phyloP scores from a whole-genome alignment of 2,113 vertebrate genomes.

The Bombycilla garrulus region DNA sequence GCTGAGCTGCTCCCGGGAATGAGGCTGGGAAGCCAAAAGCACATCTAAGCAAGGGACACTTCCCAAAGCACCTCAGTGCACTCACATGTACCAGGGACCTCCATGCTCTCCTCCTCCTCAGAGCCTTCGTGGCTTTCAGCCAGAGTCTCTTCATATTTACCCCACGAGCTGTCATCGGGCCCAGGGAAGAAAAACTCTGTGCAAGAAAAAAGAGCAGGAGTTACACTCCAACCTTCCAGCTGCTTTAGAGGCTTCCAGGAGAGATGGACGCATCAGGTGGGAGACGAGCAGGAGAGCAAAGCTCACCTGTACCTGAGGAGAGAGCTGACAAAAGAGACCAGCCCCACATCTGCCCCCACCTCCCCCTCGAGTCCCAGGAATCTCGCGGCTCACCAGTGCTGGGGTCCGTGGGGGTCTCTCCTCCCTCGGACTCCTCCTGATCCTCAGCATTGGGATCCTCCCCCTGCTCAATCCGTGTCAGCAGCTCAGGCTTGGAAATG shows the following conservation, averaged over 20 bases:
- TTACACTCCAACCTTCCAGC: not conserved
- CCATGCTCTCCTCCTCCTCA: slow-evolving; percentile 67
- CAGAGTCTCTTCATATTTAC: slow-evolving; percentile 71
- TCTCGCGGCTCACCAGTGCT: not conserved
- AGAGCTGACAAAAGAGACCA: not conserved
- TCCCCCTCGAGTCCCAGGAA: fast-evolving
- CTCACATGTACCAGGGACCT: slow-evolving; percentile 64
- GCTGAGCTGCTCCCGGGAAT: not conserved
- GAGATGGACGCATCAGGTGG: fast-evolving
- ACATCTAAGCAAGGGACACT: not conserved
- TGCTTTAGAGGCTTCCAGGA: not conserved
- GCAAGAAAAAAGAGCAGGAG: not conserved
- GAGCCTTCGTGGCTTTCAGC: slow-evolving; percentile 63
- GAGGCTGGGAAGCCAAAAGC: not conserved
- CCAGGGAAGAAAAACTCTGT: slow-evolving; percentile 70
- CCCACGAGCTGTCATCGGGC: slow-evolving; percentile 70
- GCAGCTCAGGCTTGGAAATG: slow-evolving; percentile 56
- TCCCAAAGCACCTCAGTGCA: not conserved
- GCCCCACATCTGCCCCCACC: not conserved
- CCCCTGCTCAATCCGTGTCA: slow-evolving; percentile 38
- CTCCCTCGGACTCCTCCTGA: not conserved
- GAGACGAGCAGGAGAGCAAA: not conserved
- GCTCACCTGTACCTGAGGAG: too few relatives aligned
- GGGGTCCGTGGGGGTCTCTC: slow-evolving; percentile 19
- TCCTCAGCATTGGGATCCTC: slow-evolving; percentile 3